Base-by-base conservation (phyloP, 2,888 invertebrate genomes). In the Copidosoma aretas region DNA sequence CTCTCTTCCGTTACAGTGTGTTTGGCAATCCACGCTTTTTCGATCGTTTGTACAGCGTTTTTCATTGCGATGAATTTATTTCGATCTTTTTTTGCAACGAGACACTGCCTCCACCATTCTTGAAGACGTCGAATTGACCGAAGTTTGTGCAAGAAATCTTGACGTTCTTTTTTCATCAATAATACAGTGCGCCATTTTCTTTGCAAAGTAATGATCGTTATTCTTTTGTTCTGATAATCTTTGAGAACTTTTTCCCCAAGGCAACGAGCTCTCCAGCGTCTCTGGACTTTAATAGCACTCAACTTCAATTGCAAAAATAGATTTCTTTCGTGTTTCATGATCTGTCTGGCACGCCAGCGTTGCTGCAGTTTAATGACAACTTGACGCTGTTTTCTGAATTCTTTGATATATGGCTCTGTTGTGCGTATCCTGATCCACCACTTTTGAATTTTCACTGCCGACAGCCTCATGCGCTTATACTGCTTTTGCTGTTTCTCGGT, bases 281-380 rank as follows among this genome's bases (percentile, higher is more conserved):
- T 82, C 77, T 90, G 91, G 59, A 91, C 79, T 14, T 79, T 77
- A 1, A 85, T 74, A 0, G 81, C 77, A 5, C 87, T 83, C 12
- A 82, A 78, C 66, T 83, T 86, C 17, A 84, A 72, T 32, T 77
- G 71, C 1, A 85, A 64, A 74, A 84, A 90, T 1, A 79, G 65
- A 1, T 76, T 65, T 60, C 85, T 84, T 21, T 84, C 79, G 58
- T 75, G 75, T 60, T 80, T 82, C 80, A 86, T 86, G 25, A 82
- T 61, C 53, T 80, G 81, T 10, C 81, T 79, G 0, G 87, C 84
- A 56, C 87, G 86, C 72, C 82, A 85, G 22, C 82, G 78, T 56
- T 85, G 82, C 75, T 90, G 90, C 4, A 89, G 70, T 24, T 81
- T 77, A 10, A 87, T 75, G 5, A 79, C 81, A 0, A 82, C 82